These are phyloP conservation scores for Rhineura floridana DNA, from an alignment of 2,113 vertebrate species.

Conservation along the genomic window DNA sequence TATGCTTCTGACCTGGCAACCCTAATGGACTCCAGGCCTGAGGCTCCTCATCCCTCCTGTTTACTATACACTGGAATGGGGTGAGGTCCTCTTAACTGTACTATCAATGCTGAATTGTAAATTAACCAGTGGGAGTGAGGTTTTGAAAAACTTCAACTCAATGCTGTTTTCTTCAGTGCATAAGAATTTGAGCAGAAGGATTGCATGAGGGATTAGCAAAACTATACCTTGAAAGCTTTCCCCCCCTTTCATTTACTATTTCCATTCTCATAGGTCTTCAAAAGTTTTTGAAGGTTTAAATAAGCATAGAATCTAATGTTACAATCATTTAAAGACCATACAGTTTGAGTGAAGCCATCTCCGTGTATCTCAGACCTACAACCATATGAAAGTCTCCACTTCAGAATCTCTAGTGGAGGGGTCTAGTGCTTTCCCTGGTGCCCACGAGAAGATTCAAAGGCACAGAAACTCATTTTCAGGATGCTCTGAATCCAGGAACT, in stretches of 20 bases:
- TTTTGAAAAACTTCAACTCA: not conserved
- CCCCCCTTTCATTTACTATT: not conserved
- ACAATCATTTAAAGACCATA: not conserved
- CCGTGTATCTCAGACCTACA: not conserved
- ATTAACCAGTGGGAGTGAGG: not conserved
- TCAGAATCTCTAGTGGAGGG: not conserved
- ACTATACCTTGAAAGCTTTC: not conserved
- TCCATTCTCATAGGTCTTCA: not conserved
- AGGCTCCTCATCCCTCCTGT: no score
- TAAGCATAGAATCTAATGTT: not conserved
- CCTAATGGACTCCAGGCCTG: no score
- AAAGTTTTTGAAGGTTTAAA: not conserved
- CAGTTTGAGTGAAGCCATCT: not conserved
- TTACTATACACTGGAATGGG: not conserved
- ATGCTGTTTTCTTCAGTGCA: not conserved
- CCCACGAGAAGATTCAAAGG: not conserved
- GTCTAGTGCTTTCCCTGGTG: no score
- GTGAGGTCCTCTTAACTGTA: not conserved
- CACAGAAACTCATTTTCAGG: not conserved
- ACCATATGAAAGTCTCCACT: not conserved
- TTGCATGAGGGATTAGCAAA: not conserved
- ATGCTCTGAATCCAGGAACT: not conserved
- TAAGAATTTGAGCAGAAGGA: not conserved
- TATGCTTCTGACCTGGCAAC: no score
- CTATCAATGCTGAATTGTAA: not conserved